These are phyloP conservation scores for Clarias fuscus DNA, from an alignment of 2,797 vertebrate genomes.

Conservation along the genomic window DNA sequence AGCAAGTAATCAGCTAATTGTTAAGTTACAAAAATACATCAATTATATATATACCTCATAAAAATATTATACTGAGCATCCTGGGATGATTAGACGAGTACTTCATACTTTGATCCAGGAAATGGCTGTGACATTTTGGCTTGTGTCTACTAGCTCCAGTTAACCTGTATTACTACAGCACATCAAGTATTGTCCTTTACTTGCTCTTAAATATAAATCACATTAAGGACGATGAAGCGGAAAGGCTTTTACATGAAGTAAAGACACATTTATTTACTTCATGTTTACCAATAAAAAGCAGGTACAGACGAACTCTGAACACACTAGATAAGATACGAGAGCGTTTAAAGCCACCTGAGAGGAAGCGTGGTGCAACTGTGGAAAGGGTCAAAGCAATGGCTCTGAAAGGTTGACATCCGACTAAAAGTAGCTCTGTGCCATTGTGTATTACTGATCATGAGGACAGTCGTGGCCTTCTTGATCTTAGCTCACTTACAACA, in stretches of 20 bases:
- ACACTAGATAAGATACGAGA: conserved; percentile 1
- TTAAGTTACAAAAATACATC: neutral
- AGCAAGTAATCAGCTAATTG: neutral
- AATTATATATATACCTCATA: too few species aligned
- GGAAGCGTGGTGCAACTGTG: neutral
- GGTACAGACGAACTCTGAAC: neutral
- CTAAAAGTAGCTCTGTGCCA: neutral
- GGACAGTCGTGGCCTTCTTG: neutral
- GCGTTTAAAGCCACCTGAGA: neutral
- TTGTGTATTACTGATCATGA: neutral
- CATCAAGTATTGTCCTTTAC: neutral
- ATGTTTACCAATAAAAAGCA: neutral
- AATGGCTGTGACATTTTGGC: neutral
- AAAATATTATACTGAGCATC: neutral
- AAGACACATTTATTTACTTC: neutral
- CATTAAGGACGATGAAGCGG: neutral
- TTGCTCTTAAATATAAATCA: neutral
- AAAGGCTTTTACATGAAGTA: neutral
- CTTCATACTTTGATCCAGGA: neutral
- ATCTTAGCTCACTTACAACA: neutral
- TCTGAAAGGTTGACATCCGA: neutral
- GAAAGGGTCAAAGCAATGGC: neutral
- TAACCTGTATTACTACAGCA: neutral
- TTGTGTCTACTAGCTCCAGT: neutral
- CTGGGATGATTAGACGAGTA: neutral